phyloP scores from a whole-genome alignment of 2,113 vertebrate species.

The Channa maculata region DNA sequence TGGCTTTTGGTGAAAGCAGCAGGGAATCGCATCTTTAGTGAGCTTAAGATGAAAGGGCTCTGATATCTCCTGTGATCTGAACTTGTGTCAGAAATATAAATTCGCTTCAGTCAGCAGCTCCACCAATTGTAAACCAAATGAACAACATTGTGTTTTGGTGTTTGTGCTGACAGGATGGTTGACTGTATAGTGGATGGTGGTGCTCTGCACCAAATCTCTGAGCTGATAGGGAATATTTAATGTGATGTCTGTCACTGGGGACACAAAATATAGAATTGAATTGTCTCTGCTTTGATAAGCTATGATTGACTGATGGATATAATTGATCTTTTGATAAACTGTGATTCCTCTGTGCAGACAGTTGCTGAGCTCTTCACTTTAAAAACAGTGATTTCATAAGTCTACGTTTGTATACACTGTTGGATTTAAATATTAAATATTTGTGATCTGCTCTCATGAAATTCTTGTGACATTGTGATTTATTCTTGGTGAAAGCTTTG shows the following conservation, averaged over 20 bases:
- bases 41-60: slow-evolving; percentile 38
- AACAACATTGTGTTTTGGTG: not conserved
- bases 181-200: not conserved
- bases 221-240: not conserved
- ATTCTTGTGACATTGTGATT: no score
- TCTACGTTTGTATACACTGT: no score
- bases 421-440: no score
- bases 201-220: not conserved
- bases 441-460: no score
- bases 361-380: not conserved
- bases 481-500: no score
- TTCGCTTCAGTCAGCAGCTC: slow-evolving; percentile 22
- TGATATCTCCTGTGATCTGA: slow-evolving; percentile 14
- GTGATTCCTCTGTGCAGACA: not conserved
- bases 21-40: slow-evolving; percentile 8
- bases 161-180: not conserved
- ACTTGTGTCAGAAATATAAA: slow-evolving; percentile 11
- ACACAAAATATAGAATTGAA: not conserved
- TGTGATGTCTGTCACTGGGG: not conserved
- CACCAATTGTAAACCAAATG: slow-evolving; percentile 19
- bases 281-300: not conserved
- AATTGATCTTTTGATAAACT: not conserved
- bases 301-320: not conserved
- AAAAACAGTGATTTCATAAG: not conserved
- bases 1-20: slow-evolving; percentile 23